phyloP scores from a whole-genome alignment of 2,113 vertebrate genomes.

The Salvator merianae region DNA sequence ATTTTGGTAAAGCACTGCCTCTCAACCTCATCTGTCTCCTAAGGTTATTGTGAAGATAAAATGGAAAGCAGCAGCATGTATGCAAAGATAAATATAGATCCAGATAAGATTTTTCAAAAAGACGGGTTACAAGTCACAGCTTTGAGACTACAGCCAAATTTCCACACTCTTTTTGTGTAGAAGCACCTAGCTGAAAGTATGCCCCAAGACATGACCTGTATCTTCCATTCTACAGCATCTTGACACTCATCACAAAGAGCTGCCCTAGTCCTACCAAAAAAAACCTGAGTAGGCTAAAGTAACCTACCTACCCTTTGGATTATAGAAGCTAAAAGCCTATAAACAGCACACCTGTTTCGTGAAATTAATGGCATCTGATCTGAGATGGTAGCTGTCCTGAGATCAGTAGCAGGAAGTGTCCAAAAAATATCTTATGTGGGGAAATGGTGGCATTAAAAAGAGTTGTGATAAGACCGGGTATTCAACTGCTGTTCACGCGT shows the following conservation, averaged over 20 bases:
- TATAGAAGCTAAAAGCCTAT: not conserved
- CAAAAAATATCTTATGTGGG: not conserved
- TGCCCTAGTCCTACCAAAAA: no score
- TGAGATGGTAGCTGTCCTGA: not conserved
- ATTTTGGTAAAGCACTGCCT: not conserved
- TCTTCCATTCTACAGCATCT: not conserved
- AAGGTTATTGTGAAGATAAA: not conserved
- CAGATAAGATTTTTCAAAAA: not conserved
- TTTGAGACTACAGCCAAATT: not conserved
- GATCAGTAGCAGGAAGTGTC: not conserved
- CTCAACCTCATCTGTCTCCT: not conserved
- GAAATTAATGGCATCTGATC: not conserved
- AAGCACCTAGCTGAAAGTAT: not conserved
- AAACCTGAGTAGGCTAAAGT: not conserved
- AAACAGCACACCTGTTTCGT: not conserved
- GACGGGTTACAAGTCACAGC: not conserved
- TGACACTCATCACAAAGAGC: no score
- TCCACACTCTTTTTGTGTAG: not conserved
- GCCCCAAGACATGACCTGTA: not conserved
- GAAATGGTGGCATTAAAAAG: not conserved
- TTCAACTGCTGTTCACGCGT: not conserved
- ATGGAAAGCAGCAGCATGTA: not conserved
- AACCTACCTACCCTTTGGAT: no score
- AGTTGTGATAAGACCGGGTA: not conserved
- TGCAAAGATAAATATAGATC: not conserved